phyloP scores from a whole-genome alignment of 1,140 invertebrate genomes.

The Drosophila gunungcola region DNA sequence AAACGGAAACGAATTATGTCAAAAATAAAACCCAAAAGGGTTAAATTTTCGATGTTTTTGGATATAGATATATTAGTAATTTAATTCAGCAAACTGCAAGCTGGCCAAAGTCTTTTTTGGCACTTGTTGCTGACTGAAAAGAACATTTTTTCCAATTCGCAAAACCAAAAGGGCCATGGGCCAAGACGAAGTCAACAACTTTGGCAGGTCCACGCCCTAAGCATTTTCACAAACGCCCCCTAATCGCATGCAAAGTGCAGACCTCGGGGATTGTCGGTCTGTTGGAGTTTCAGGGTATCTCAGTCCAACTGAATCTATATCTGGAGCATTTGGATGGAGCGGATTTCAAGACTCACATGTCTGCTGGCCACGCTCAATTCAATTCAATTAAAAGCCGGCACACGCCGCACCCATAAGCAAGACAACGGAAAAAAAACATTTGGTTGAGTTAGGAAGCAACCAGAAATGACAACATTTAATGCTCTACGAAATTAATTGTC shows the following conservation, averaged over 20 bases:
- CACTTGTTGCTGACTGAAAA: conserved; percentile 52
- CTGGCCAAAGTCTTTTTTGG: conserved; percentile 30
- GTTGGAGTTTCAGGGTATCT: conserved; percentile 1
- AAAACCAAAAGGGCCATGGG: conserved; percentile 26
- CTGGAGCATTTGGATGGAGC: conserved; percentile 20
- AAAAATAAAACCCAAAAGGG: too few relatives aligned
- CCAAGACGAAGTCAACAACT: conserved; percentile 36
- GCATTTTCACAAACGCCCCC: conserved; percentile 33
- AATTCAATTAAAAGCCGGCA: conserved; percentile 66
- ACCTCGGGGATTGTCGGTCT: conserved; percentile 21
- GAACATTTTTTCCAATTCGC: conserved; percentile 6
- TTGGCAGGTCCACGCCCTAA: conserved; percentile 52
- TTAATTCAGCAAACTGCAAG: conserved; percentile 11
- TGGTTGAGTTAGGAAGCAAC: conserved; percentile 1
- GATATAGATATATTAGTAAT: not conserved
- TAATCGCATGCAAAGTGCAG: conserved; percentile 50
- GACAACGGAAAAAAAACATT: conserved; percentile 1
- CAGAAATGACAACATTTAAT: conserved; percentile 17
- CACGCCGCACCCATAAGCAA: conserved; percentile 48
- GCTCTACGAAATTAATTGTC: conserved; percentile 8
- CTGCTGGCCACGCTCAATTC: conserved; percentile 61
- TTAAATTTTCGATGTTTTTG: too few relatives aligned
- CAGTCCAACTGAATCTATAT: conserved; percentile 4
- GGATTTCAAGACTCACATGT: conserved; percentile 53
- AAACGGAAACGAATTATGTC: too few relatives aligned